phyloP scores from a whole-genome alignment of 2,113 vertebrate species.

The Periophthalmodon schlosseri region DNA sequence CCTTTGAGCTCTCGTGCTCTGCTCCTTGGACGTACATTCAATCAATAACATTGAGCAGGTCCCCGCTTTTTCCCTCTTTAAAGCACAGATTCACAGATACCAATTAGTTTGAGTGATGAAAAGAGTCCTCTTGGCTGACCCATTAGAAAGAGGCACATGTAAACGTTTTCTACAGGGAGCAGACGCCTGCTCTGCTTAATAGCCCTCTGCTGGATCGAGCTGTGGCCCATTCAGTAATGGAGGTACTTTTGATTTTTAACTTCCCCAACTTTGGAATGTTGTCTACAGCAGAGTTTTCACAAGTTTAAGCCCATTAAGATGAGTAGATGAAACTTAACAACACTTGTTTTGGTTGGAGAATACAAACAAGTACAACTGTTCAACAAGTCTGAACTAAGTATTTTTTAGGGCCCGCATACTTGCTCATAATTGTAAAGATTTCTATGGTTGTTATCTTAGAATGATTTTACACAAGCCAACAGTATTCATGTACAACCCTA shows the following conservation, averaged over 20 bases:
- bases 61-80: constrained; percentile 55
- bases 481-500: too few species aligned
- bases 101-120: constrained; percentile 76
- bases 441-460: too few species aligned
- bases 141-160: constrained; percentile 59
- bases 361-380: too few species aligned
- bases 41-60: constrained; percentile 61
- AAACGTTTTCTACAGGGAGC: constrained; percentile 62
- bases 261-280: constrained; percentile 45
- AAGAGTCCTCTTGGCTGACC: constrained; percentile 63
- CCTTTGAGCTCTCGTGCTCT: constrained; percentile 25
- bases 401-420: too few species aligned
- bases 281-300: constrained; percentile 10
- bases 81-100: constrained; percentile 61
- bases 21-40: constrained; percentile 14
- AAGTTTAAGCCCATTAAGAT: constrained; percentile 18
- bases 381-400: too few species aligned
- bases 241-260: constrained; percentile 60
- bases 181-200: constrained; percentile 66
- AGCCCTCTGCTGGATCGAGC: constrained; percentile 57
- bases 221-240: constrained; percentile 62
- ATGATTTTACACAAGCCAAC: too few species aligned
- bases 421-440: too few species aligned
- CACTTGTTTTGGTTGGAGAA: neutral
- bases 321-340: neutral